Base-by-base conservation (phyloP, 1,140 invertebrate genomes). In the Achroia grisella region DNA sequence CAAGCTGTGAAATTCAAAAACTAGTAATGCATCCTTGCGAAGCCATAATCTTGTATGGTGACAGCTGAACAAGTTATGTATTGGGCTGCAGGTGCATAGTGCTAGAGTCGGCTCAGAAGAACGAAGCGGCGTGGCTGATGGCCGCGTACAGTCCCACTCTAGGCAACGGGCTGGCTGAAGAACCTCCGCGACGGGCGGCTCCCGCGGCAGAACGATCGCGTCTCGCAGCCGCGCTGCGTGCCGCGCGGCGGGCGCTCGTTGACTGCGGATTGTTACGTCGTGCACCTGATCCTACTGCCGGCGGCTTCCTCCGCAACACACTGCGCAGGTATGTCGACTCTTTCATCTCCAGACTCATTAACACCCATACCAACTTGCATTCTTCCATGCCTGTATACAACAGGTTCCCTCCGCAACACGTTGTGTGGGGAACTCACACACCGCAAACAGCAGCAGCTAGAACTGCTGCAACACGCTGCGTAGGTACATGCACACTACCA, bases 81-180 rank as follows among this genome's bases (percentile, higher is more conserved):
- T 23, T 23, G 2, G 17, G 30, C 5, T 39, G 92, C 86, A 95
- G 95, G 61, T 97, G 95, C 84, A 97, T 97, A 77, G 96, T 98
- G 10, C 97, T 98, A 71, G 96, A 98, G 78, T 97, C 95, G 0
- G 73, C 88, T 8, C 93, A 95, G 64, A 97, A 97, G 73, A 89
- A 92, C 55, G 96, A 97, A 87, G 96, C 97, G 47, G 96, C 96
- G 4, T 95, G 94, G 67, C 83, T 98, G 13, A 96, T 98, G 58
- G 94, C 95, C 1, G 96, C 95, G 31, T 98, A 98, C 73, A 96
- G 91, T 62, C 95, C 96, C 0, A 85, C 90, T 8, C 87, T 97
- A 31, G 94, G 94, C 4, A 91, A 91, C 27, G 96, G 95, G 90
- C 91, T 97, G 34, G 93, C 93, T 10, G 94, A 96, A 64, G 94